Base-by-base conservation (phyloP, 1,140 invertebrate genomes). In the Diachasma alloeum region DNA sequence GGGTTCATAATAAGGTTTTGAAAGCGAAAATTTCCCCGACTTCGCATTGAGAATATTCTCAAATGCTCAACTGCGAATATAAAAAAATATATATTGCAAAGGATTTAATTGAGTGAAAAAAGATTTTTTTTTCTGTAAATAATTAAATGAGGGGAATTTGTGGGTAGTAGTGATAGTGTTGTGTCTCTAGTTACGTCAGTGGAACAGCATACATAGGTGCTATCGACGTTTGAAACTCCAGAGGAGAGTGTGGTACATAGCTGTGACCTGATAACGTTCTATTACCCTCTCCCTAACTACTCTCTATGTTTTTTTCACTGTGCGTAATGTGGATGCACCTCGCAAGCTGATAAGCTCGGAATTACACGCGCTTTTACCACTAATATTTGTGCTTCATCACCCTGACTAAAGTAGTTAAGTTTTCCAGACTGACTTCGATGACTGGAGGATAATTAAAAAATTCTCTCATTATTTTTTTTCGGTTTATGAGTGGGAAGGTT, bases 131-230 rank as follows among this genome's bases (percentile, higher is more conserved):
- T 37, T 9, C 36, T 9, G 36, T 37, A 9, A 59, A 59, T 59
- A 5, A 59, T 59, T 83, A 81, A 78, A 82, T 83, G 82, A 82
- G 72, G 79, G 76, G 78, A 81, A 80, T 81, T 83, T 83, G 81
- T 37, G 36, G 36, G 9, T 37, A 4, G 36, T 37, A 37, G 9
- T 37, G 36, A 37, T 37, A 37, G 36, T 37, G 36, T 37, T 37
- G 36, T 37, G 9, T 37, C 36, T 5, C 36, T 37, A 37, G 46
- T 48, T 13, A 48, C 46, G 17, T 17, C 13, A 48, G 46, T 13
- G 46, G 17, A 48, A 48, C 17, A 4, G 46, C 46, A 15, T 17
- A 13, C 13, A 48, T 48, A 17, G 46, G 46, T 48, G 36, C 15
- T n/a, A 19, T 48, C 36, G 6, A 37, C 36, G 36, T 37, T 37